Base-by-base conservation (phyloP, 2,888 invertebrate genomes). In the Mallateleia sp. region DNA sequence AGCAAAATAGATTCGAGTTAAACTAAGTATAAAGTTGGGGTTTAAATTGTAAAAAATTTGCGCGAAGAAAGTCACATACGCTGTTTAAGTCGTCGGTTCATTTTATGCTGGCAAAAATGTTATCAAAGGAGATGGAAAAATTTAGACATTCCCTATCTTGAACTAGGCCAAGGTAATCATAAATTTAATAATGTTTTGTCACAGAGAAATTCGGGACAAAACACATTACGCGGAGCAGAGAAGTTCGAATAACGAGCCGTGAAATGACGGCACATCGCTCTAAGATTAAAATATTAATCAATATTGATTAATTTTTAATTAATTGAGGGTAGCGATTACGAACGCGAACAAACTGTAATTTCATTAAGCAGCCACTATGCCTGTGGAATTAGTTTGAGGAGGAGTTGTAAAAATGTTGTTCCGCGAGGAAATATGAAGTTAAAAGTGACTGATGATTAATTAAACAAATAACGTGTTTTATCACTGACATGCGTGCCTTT, bases 111-210 rank as follows among this genome's bases (percentile, higher is more conserved):
- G 28, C 62, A 42, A 20, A 52, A 64, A 50, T 62, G 62, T 25
- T 22, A 25, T 24, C 67, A 45, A 60, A 50, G 56, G 58, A 42
- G 78, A 60, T 78, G 78, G 20, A 28, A 52, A 50, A 18, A 62
- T 80, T 80, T 71, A 25, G 38, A 69, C 60, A 18, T 32, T 4
- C 8, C 71, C 42, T 62, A 62, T 45, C 52, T 50, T 45, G 38
- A 79, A 80, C 72, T 80, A 72, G 72, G 79, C 62, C 80, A 80
- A 80, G 80, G 80, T 47, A 54, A 64, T 72, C 71, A 80, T 80
- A 80, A 72, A 80, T 80, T 80, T 56, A 72, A 80, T 80, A 64
- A 72, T 66, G 66, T 80, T 80, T 80, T 72, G 72, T 56, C 24
- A 22, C 47, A 54, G 11, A 18, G 56, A 32, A 72, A 80, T 56